phyloP scores from a whole-genome alignment of 2,113 vertebrate genomes.

The Gopherus evgoodei region DNA sequence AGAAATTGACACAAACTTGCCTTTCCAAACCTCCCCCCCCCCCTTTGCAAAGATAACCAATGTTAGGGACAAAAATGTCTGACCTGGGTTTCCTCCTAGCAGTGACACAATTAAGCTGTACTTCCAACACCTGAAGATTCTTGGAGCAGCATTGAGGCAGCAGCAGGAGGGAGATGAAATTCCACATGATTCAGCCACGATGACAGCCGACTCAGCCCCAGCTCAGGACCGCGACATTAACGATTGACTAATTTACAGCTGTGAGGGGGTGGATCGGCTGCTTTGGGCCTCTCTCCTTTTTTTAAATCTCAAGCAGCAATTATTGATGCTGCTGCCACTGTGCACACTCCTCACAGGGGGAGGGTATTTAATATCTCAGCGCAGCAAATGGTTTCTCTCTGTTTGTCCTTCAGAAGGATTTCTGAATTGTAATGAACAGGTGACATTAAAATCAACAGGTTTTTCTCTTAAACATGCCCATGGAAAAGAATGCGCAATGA shows the following conservation, averaged over 20 bases:
- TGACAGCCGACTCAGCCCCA: conserved; percentile 79
- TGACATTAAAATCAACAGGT: not conserved
- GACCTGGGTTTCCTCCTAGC: conserved; percentile 18
- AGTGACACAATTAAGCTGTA: not conserved
- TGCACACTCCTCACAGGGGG: not conserved
- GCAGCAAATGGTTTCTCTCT: not conserved
- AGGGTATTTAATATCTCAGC: conserved; percentile 14
- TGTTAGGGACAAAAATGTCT: not conserved
- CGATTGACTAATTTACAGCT: conserved; percentile 81
- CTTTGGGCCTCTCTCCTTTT: conserved; percentile 61
- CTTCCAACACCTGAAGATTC: conserved; percentile 31
- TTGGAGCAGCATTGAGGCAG: conserved; percentile 46
- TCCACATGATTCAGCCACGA: conserved; percentile 50
- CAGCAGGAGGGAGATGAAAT: conserved; percentile 64
- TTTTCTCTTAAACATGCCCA: not conserved
- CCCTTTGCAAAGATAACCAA: not conserved
- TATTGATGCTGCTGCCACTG: conserved; percentile 53
- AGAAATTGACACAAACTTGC: not conserved
- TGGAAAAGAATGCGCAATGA: not conserved
- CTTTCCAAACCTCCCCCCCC: not conserved
- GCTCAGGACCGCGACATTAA: conserved; percentile 67
- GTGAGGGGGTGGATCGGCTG: conserved; percentile 72
- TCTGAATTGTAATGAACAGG: not conserved
- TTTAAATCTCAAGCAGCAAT: conserved; percentile 66
- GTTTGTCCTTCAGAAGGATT: not conserved